Conservation (phyloP, 2,113 vertebrate species). For the Crypturellus undulatus region DNA sequence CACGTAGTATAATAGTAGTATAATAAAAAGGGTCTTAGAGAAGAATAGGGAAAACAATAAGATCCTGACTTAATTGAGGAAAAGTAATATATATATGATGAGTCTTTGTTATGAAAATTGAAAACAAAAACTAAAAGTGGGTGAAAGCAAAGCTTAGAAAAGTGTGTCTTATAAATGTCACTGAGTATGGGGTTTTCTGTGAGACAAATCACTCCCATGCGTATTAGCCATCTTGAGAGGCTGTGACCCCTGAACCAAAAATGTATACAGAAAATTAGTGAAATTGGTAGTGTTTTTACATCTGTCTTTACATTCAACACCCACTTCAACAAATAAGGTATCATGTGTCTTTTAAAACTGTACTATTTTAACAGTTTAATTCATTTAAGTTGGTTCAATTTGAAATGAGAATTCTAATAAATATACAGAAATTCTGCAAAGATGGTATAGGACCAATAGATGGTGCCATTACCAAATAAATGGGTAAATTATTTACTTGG, state of each 20-base stretch:
- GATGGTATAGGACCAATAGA: conserved; percentile 67
- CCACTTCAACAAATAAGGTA: not conserved
- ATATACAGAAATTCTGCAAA: not conserved
- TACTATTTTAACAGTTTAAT: not conserved
- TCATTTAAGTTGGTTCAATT: not conserved
- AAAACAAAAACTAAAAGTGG: not conserved
- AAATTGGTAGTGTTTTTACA: not conserved
- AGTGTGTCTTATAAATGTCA: not conserved
- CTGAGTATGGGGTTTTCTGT: not conserved
- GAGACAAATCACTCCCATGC: not conserved
- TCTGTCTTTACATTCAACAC: not conserved
- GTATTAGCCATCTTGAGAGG: not conserved
- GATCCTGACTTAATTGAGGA: not conserved
- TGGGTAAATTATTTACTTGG: not conserved
- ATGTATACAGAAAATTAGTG: not conserved
- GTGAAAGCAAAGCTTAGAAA: not conserved
- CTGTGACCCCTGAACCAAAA: not conserved
- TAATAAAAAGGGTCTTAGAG: not conserved
- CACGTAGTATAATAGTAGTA: too few species aligned
- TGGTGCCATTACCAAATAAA: conserved; percentile 69
- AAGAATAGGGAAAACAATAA: not conserved
- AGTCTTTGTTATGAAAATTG: not conserved
- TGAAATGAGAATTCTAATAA: not conserved
- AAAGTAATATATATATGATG: not conserved
- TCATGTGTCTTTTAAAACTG: not conserved